These are phyloP conservation scores for Epinephelus malabaricus DNA, from an alignment of 2,797 vertebrate genomes.

Conservation along the genomic window DNA sequence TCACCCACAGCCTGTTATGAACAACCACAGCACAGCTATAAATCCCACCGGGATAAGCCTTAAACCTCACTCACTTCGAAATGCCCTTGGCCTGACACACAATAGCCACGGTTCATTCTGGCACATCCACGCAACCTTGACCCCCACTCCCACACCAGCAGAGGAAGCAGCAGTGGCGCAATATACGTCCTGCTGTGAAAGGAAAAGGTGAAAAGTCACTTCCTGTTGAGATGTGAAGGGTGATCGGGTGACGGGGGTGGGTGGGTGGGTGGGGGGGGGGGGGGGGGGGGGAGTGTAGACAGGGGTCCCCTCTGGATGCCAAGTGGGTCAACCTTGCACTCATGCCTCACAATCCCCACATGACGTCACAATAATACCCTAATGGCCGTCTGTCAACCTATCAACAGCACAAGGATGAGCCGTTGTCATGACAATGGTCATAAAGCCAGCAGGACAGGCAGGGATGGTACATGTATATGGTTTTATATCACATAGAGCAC, in stretches of 20 bases:
- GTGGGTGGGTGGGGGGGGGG: neutral
- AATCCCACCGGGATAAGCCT: slow-evolving; percentile 71
- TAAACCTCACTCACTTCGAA: slow-evolving; percentile 59
- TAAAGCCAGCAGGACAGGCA: slow-evolving; percentile 49
- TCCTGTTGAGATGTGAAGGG: slow-evolving; percentile 51
- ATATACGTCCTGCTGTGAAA: slow-evolving; percentile 37
- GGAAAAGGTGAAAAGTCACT: slow-evolving; percentile 54
- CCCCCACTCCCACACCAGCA: neutral
- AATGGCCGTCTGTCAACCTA: slow-evolving; percentile 75
- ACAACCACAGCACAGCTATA: slow-evolving; percentile 40
- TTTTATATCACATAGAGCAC: slow-evolving; percentile 41
- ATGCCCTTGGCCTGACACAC: slow-evolving; percentile 66
- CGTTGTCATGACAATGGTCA: slow-evolving; percentile 59
- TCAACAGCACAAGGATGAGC: slow-evolving; percentile 57
- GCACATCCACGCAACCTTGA: slow-evolving; percentile 36
- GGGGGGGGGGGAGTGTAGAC: slow-evolving; percentile 2
- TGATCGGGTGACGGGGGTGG: slow-evolving; percentile 18
- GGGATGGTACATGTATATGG: slow-evolving; percentile 5
- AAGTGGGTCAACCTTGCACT: slow-evolving; percentile 71
- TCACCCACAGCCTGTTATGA: slow-evolving; percentile 46
- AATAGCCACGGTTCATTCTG: slow-evolving; percentile 44
- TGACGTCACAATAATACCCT: slow-evolving; percentile 76
- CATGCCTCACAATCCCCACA: slow-evolving; percentile 58
- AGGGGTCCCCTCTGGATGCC: slow-evolving; percentile 39
- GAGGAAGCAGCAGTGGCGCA: slow-evolving; percentile 26